These are phyloP conservation scores for Tetheella fluctuosa DNA, from an alignment of 2,888 invertebrate species.

Conservation along the genomic window DNA sequence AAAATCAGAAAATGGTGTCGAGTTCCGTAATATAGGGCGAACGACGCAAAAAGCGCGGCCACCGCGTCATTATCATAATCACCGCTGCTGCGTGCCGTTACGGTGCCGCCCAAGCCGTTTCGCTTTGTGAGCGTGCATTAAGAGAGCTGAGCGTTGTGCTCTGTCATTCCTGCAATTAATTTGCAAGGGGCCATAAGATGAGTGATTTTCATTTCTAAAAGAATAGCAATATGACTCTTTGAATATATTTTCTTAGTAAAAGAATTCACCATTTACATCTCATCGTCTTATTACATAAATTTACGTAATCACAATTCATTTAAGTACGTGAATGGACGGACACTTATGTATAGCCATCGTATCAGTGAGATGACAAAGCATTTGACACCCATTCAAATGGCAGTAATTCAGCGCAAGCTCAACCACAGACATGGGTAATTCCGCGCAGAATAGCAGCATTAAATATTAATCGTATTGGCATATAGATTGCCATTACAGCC, in stretches of 20 bases:
- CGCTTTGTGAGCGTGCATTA: constrained; percentile 81
- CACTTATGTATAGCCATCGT: neutral
- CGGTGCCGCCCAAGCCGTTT: constrained; percentile 76
- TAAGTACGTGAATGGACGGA: constrained; percentile 1
- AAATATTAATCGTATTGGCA: constrained; percentile 80
- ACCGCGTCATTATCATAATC: constrained; percentile 83
- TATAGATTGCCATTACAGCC: constrained; percentile 71
- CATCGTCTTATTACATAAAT: neutral
- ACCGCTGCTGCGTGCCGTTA: constrained; percentile 74
- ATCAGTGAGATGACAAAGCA: constrained; percentile 52
- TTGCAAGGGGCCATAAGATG: constrained; percentile 68
- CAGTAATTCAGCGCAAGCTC: constrained; percentile 75
- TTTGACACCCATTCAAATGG: constrained; percentile 65
- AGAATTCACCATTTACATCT: neutral
- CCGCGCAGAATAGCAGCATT: constrained; percentile 73
- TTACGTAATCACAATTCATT: neutral
- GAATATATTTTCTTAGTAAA: neutral
- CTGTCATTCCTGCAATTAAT: constrained; percentile 80
- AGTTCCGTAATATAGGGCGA: constrained; percentile 75
- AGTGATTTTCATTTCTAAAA: constrained; percentile 56
- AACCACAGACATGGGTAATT: constrained; percentile 75
- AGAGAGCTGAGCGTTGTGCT: constrained; percentile 76
- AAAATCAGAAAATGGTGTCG: constrained; percentile 70
- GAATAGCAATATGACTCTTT: constrained; percentile 23
- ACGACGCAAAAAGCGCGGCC: constrained; percentile 78